Percentiles rank a stretch among this genome's conserved stretches.
These are phyloP conservation scores for Riptortus pedestris DNA, from an alignment of 1,140 invertebrate genomes.

Conservation along the genomic window DNA sequence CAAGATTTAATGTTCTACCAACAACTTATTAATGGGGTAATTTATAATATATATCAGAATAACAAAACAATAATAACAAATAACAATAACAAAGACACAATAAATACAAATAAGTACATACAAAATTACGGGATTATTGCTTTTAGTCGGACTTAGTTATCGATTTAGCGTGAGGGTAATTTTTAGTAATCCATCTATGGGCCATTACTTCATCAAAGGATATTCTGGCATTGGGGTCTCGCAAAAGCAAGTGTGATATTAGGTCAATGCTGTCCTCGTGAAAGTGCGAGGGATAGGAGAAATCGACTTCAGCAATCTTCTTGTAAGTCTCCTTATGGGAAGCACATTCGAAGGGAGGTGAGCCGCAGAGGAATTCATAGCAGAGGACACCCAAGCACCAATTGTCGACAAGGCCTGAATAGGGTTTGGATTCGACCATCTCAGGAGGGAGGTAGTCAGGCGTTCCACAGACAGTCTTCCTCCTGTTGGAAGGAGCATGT, in stretches of 20 bases:
- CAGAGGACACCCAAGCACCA: conserved; percentile 90
- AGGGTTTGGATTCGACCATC: conserved; percentile 64
- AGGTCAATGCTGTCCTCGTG: conserved; percentile 66
- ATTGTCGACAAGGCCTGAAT: conserved; percentile 72
- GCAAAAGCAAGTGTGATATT: conserved; percentile 51
- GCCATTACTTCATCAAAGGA: conserved; percentile 11
- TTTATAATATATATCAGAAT: too few species aligned
- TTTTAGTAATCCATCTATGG: conserved; percentile 16
- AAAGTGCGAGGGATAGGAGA: conserved; percentile 64
- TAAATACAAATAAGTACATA: too few species aligned
- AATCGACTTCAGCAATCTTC: conserved; percentile 62
- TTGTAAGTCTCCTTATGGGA: conserved; percentile 61
- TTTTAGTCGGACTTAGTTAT: too few species aligned
- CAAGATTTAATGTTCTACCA: too few species aligned
- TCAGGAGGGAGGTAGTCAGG: conserved; percentile 88
- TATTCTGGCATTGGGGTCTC: neutral
- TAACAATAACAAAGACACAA: too few species aligned
- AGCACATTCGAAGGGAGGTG: conserved; percentile 80
- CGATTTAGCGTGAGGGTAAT: too few species aligned
- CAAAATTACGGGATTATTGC: too few species aligned
- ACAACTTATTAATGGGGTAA: too few species aligned
- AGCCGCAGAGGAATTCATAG: conserved; percentile 89
- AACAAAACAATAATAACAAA: too few species aligned
- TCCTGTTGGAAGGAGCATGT: conserved; percentile 72
- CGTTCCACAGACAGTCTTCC: conserved; percentile 85